Conservation (phyloP, 1,140 invertebrate genomes). For the Nebria ingens region DNA sequence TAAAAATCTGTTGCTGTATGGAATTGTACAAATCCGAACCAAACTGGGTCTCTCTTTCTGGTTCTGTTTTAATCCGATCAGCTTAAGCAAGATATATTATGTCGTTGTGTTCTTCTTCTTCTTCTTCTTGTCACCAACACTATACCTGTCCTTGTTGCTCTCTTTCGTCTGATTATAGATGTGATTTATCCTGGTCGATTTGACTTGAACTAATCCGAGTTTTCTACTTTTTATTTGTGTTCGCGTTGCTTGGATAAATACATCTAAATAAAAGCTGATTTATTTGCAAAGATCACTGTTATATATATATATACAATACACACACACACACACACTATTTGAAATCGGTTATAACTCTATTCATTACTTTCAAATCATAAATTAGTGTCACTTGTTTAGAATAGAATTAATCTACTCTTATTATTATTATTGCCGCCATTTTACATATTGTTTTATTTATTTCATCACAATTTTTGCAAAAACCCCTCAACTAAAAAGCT, state of each 20-base stretch:
- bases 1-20: too few relatives aligned
- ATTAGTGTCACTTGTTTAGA: too few relatives aligned
- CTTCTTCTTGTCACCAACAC: constrained; percentile 2
- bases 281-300: not conserved
- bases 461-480: too few relatives aligned
- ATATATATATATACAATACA: too few relatives aligned
- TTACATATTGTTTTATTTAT: too few relatives aligned
- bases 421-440: too few relatives aligned
- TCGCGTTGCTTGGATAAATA: not conserved
- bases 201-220: not conserved
- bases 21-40: not conserved
- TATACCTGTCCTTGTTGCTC: not conserved
- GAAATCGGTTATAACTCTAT: too few relatives aligned
- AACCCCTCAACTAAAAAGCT: too few relatives aligned
- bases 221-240: constrained; percentile 1
- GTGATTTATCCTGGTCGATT: constrained; percentile 3
- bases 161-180: too few relatives aligned
- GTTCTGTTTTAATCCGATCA: constrained; percentile 6
- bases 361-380: too few relatives aligned
- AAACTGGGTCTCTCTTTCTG: not conserved
- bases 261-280: constrained; percentile 8
- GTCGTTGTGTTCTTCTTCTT: constrained; percentile 2
- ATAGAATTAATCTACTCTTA: too few relatives aligned
- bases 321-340: too few relatives aligned
- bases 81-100: constrained; percentile 9